These are phyloP conservation scores for Apteryx mantelli DNA, from an alignment of 2,113 vertebrate species.

Conservation along the genomic window DNA sequence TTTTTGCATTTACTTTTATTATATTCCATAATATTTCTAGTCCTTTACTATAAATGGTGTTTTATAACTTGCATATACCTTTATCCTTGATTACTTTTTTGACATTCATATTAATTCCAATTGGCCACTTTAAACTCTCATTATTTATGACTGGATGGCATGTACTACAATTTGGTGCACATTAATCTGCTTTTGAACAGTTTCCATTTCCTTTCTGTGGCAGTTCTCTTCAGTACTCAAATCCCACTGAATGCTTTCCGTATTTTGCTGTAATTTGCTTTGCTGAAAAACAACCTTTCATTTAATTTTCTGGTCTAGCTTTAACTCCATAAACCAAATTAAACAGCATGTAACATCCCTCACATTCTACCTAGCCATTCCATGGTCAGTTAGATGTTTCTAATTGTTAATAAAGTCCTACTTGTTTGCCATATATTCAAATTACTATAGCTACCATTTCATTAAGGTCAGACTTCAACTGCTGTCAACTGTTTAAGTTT, in stretches of 20 bases:
- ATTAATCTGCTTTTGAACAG: constrained; percentile 51
- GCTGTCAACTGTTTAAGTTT: not conserved
- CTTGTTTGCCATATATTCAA: not conserved
- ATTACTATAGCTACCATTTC: not conserved
- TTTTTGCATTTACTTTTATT: constrained; percentile 7
- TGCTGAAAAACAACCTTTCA: constrained; percentile 49
- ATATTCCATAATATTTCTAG: not conserved
- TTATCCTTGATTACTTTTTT: constrained; percentile 41
- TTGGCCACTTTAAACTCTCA: not conserved
- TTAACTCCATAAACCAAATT: not conserved
- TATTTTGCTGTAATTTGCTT: constrained; percentile 52
- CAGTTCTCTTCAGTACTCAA: constrained; percentile 40
- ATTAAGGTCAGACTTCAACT: not conserved
- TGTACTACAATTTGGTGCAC: not conserved
- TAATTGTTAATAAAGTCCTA: not conserved
- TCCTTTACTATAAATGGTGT: not conserved
- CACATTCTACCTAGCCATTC: not conserved
- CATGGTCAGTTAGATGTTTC: not conserved
- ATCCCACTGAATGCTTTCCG: constrained; percentile 25
- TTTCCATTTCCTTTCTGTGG: constrained; percentile 1
- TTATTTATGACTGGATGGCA: constrained; percentile 40
- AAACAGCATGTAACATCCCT: not conserved
- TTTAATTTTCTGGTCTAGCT: not conserved
- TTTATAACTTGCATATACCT: not conserved
- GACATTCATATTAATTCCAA: not conserved